Evolutionary conservation across 2,797 vertebrate species (phyloP).

Genomic region (Centroberyx gerrardi): DNA sequence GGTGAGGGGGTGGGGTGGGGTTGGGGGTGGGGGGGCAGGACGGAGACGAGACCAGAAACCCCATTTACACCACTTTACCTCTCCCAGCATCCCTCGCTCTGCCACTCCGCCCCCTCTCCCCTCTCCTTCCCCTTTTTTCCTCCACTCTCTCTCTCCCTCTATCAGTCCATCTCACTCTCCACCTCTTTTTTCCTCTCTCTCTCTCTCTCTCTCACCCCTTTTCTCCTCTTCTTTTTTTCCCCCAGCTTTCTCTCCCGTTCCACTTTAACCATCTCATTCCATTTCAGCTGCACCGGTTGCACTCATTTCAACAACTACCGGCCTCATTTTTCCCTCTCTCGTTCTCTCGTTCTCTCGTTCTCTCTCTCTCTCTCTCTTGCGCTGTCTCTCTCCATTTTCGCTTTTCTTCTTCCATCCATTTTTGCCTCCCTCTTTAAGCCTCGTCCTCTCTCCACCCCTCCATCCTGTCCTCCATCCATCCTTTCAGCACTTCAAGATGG

Average conservation of each 20-base stretch:
- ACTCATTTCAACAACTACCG: slow-evolving; percentile 77
- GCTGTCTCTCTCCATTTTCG: slow-evolving; percentile 49
- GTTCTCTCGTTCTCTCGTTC: not conserved
- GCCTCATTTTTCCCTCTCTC: slow-evolving; percentile 23
- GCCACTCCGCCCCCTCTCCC: slow-evolving; percentile 7
- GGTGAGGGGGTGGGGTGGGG: slow-evolving; percentile 50
- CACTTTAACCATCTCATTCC: slow-evolving; percentile 67
- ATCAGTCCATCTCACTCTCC: slow-evolving; percentile 21
- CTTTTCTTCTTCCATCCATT: slow-evolving; percentile 62
- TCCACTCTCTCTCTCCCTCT: not conserved
- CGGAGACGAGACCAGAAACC: slow-evolving; percentile 57
- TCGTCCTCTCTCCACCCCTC: slow-evolving; percentile 54
- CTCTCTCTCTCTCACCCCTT: slow-evolving; percentile 21
- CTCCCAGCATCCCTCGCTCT: slow-evolving; percentile 70
- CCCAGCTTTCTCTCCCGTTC: slow-evolving; percentile 19
- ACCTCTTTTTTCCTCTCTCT: slow-evolving; percentile 6
- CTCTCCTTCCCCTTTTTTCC: not conserved
- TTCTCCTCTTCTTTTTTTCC: slow-evolving; percentile 13
- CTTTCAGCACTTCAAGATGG: slow-evolving; percentile 66
- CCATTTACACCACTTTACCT: slow-evolving; percentile 71
- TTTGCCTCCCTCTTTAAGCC: slow-evolving; percentile 57
- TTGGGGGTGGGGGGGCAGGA: slow-evolving; percentile 1
- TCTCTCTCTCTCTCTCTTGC: not conserved
- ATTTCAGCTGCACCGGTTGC: slow-evolving; percentile 74
- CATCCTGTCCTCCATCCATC: slow-evolving; percentile 70